phyloP scores from a whole-genome alignment of 2,888 invertebrate genomes.

The Isoperla grammatica region DNA sequence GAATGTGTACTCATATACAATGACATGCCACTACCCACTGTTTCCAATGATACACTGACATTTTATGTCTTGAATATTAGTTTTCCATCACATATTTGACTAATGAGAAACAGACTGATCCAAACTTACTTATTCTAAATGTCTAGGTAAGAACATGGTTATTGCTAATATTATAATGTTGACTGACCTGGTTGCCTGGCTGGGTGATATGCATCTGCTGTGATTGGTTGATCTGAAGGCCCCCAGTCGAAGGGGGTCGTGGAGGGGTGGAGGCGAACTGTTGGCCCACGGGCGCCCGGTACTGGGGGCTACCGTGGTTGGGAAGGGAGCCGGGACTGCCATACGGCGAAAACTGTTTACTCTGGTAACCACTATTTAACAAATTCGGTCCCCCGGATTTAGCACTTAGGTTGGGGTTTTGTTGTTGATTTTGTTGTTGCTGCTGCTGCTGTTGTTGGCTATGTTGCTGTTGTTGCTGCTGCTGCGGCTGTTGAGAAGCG shows the following conservation, averaged over 20 bases:
- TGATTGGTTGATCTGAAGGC: conserved; percentile 73
- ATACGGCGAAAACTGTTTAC: conserved; percentile 62
- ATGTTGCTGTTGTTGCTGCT: conserved; percentile 27
- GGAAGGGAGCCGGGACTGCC: conserved; percentile 53
- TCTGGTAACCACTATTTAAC: conserved; percentile 1
- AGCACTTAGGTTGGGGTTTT: background rate
- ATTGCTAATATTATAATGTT: too few species aligned
- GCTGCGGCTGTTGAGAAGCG: conserved; percentile 22
- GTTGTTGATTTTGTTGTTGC: conserved; percentile 40
- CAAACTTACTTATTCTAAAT: too few species aligned
- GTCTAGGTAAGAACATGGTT: too few species aligned
- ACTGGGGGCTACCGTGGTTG: conserved; percentile 42
- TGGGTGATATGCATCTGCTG: conserved; percentile 83
- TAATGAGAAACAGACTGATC: too few species aligned
- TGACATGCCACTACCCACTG: too few species aligned
- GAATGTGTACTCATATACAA: too few species aligned
- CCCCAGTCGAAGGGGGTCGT: conserved; percentile 46
- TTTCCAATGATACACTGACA: too few species aligned
- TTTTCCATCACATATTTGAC: too few species aligned
- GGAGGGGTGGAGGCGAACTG: conserved; percentile 45
- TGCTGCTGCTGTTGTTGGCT: conserved; percentile 31
- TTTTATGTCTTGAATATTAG: too few species aligned
- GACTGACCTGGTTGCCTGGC: conserved; percentile 60
- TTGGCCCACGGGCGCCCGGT: conserved; percentile 32
- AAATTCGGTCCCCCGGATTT: background rate